phyloP scores from a whole-genome alignment of 2,888 invertebrate species.

The Diaprepes abbreviatus region DNA sequence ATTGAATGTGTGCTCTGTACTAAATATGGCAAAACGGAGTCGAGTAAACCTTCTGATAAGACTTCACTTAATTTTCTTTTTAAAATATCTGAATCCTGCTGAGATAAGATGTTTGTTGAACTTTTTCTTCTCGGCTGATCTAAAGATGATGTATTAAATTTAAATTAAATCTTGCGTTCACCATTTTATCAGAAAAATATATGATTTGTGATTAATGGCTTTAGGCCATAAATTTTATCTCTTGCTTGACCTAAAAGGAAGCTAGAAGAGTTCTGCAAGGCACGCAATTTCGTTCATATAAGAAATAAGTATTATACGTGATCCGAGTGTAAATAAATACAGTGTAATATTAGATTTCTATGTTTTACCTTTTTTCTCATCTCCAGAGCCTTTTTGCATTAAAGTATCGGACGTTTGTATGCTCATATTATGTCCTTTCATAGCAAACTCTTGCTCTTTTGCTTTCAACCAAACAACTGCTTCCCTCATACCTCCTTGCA shows the following conservation, averaged over 20 bases:
- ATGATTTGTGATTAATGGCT: no score
- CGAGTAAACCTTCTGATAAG: slow-evolving; percentile 85
- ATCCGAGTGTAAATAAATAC: no score
- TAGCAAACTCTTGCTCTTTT: slow-evolving; percentile 66
- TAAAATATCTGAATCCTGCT: slow-evolving; percentile 55
- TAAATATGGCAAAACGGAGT: slow-evolving; percentile 85
- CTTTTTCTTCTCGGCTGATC: slow-evolving; percentile 16
- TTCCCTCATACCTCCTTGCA: slow-evolving; percentile 67
- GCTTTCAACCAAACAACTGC: slow-evolving; percentile 70
- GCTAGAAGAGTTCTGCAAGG: no score
- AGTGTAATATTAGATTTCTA: no score
- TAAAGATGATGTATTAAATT: no score
- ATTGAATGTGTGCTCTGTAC: slow-evolving; percentile 63
- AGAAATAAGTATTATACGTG: no score
- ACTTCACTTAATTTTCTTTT: slow-evolving; percentile 70
- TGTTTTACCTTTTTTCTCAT: slow-evolving; percentile 54
- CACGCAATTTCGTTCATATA: no score
- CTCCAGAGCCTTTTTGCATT: slow-evolving; percentile 44
- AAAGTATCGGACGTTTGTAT: slow-evolving; percentile 58
- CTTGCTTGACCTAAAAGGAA: no score
- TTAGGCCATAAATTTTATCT: no score
- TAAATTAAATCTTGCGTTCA: no score
- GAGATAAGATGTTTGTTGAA: background rate
- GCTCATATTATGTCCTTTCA: slow-evolving; percentile 56
- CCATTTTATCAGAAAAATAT: no score